Evolutionary conservation across 2,888 invertebrate genomes (phyloP), one percentile per base, ranked within the genome.

Genomic region (Cheilosia variabilis): DNA sequence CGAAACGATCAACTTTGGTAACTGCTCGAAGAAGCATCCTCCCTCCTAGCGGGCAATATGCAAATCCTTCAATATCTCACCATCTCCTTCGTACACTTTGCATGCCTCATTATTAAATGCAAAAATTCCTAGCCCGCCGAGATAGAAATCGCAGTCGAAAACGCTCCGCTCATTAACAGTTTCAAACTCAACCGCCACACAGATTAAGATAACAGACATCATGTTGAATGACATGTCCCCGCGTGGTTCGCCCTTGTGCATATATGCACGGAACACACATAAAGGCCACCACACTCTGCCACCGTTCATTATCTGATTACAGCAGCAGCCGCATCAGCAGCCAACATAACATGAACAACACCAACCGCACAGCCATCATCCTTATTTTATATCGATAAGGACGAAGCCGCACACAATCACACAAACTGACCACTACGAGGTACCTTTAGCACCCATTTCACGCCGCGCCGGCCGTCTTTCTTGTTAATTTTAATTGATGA

Each of bases 401-500:
- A 84, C 68, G 68, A 73, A 73, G 50, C 62, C 45, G 5, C 58
- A 45, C 69, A 86, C 72, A 76, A 81, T 86, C 81, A 53, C 71
- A 47, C 13, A 66, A 72, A 81, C 86, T 86, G 86, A 86, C 86
- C 86, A 81, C 43, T 17, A 24, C 71, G 4, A 4, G 41, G 79
- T 69, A 63, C 58, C 75, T 71, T 79, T 79, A 22, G 79, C 75
- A 84, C 75, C 43, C 63, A 24, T 75, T 60, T 71, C 63, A 52
- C 43, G 60, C 71, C 47, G 27, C 27, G 27, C 27, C 27, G 27
- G 27, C 2, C 66, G 53, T 58, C 68, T 34, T 34, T 43, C 76
- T 86, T 84, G 84, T 84, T 86, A 72, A 81, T 86, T 86, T 86
- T 86, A 86, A 86, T 86, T 86, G 86, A 86, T 86, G 86, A 81